phyloP scores from a whole-genome alignment of 2,797 vertebrate species.

The Spinus olivaceus region DNA sequence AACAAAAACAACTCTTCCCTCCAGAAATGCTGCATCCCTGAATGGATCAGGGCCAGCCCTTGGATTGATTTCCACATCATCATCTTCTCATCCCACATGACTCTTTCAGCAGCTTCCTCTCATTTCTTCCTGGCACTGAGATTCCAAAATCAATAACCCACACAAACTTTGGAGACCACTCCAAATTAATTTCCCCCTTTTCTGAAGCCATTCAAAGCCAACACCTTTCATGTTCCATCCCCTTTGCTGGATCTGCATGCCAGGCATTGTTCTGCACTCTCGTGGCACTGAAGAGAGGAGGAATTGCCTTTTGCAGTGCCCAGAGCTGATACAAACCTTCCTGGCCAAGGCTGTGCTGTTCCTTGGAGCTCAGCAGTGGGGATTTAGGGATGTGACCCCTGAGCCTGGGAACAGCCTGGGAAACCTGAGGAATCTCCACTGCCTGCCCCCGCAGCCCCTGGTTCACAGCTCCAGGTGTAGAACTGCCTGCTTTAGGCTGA shows the following conservation, averaged over 20 bases:
- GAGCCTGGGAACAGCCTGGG: not conserved
- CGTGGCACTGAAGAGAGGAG: accelerated
- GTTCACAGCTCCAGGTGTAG: not conserved
- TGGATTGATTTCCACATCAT: not conserved
- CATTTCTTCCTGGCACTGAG: not conserved
- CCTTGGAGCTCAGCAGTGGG: not conserved
- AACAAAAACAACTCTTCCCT: not conserved
- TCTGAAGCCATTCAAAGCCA: not conserved
- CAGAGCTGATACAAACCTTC: not conserved
- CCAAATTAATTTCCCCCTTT: not conserved
- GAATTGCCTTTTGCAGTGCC: not conserved
- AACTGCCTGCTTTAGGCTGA: not conserved
- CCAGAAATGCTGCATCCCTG: not conserved
- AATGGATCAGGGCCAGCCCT: not conserved
- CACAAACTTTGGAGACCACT: no score
- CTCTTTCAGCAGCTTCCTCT: not conserved
- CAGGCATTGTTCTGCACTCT: not conserved
- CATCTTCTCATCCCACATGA: not conserved
- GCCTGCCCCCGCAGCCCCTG: not conserved
- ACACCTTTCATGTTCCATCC: accelerated
- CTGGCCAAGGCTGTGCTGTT: not conserved
- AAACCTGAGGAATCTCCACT: not conserved
- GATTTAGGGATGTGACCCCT: not conserved
- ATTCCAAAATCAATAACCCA: not conserved
- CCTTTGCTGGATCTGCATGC: accelerated